These are phyloP conservation scores for Sacculina carcini DNA, from an alignment of 2,888 invertebrate species.

Conservation along the genomic window DNA sequence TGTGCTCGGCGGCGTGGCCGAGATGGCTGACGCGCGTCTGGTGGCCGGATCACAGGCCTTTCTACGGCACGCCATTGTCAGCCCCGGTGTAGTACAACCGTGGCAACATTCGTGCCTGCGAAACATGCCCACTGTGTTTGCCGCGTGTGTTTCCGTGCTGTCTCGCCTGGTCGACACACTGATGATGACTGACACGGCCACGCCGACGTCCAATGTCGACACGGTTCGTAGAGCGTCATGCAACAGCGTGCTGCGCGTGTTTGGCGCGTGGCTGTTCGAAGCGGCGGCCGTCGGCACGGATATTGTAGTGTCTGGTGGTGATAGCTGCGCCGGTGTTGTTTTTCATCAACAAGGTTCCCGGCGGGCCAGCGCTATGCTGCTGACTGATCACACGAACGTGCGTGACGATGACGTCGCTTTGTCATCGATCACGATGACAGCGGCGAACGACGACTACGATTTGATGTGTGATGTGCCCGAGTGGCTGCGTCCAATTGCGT, in stretches of 20 bases:
- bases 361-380: background rate
- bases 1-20: slow-evolving; percentile 58
- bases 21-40: slow-evolving; percentile 57
- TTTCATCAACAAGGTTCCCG: background rate
- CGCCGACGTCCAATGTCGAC: background rate
- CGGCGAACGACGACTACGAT: background rate
- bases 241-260: slow-evolving; percentile 79
- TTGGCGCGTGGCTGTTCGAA: slow-evolving; percentile 90
- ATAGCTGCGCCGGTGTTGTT: background rate
- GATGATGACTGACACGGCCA: slow-evolving; percentile 42
- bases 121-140: slow-evolving; percentile 61
- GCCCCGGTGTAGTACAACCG: slow-evolving; percentile 50
- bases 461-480: slow-evolving; percentile 14
- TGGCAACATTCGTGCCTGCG: slow-evolving; percentile 69
- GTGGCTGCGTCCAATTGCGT: slow-evolving; percentile 17
- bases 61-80: slow-evolving; percentile 50
- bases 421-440: background rate
- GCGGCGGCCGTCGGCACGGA: slow-evolving; percentile 72
- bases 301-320: slow-evolving; percentile 18
- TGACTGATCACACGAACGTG: too few species aligned
- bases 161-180: slow-evolving; percentile 85
- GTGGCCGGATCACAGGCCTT: slow-evolving; percentile 44
- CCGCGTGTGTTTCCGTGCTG: slow-evolving; percentile 74
- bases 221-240: slow-evolving; percentile 22
- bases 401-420: background rate